Conservation (phyloP, 2,113 vertebrate species). For the Varanus salvator region DNA sequence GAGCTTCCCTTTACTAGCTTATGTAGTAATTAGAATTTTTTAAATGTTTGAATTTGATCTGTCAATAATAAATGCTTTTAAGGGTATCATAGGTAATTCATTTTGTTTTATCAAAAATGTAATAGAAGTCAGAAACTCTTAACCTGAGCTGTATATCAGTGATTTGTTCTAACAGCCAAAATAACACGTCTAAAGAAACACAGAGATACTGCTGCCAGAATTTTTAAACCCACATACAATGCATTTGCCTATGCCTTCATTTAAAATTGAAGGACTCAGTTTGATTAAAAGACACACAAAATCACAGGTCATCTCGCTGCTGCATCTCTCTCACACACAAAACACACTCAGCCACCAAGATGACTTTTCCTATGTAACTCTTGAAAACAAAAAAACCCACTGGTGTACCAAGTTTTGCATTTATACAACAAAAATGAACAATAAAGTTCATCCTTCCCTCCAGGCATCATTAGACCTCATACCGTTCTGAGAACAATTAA, state of each 20-base stretch:
- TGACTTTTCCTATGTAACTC: accelerated
- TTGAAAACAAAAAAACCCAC: not conserved
- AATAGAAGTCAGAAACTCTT: not conserved
- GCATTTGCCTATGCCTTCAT: not conserved
- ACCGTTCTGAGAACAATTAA: accelerated
- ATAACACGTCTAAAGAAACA: accelerated
- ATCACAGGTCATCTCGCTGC: too few species aligned
- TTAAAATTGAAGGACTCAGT: not conserved
- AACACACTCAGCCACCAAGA: accelerated
- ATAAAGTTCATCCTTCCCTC: not conserved
- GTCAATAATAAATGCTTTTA: not conserved
- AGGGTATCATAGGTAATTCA: not conserved
- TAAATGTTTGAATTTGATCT: not conserved
- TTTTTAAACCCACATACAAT: not conserved
- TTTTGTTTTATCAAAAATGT: not conserved
- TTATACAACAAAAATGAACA: accelerated
- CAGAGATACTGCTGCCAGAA: accelerated
- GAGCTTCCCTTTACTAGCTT: not conserved
- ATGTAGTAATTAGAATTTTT: not conserved
- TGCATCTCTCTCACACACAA: not conserved
- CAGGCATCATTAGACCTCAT: accelerated
- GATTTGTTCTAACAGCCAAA: not conserved
- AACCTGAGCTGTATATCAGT: not conserved
- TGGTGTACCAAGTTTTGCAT: not conserved
- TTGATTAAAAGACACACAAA: accelerated